These are phyloP conservation scores for Fragum sueziense DNA, from an alignment of 2,888 invertebrate genomes.

Conservation along the genomic window DNA sequence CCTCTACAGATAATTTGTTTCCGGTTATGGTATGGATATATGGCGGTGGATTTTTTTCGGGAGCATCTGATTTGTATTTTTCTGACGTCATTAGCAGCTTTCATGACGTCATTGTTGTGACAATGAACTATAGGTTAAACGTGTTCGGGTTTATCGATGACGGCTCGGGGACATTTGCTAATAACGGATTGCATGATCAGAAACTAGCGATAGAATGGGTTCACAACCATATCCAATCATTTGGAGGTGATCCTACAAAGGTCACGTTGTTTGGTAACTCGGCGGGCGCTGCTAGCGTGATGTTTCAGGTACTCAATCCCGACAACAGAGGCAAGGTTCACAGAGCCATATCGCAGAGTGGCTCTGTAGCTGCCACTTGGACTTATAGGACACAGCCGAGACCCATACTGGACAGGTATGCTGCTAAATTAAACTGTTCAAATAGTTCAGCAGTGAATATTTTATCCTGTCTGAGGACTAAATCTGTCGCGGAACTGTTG, in stretches of 20 bases:
- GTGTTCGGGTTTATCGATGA: constrained; percentile 95
- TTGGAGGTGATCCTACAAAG: constrained; percentile 69
- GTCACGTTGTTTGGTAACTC: constrained; percentile 75
- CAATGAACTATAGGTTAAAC: constrained; percentile 95
- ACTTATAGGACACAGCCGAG: constrained; percentile 49
- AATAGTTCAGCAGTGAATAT: not conserved
- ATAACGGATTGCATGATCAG: constrained; percentile 95
- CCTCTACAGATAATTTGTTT: constrained; percentile 74
- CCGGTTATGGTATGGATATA: constrained; percentile 96
- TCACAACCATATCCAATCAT: constrained; percentile 89
- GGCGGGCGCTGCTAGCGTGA: constrained; percentile 68
- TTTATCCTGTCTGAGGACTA: not conserved
- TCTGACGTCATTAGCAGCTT: constrained; percentile 90
- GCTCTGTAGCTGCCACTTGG: constrained; percentile 38
- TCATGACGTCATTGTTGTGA: constrained; percentile 95
- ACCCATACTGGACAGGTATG: constrained; percentile 88
- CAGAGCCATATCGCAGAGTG: constrained; percentile 71
- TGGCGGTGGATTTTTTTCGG: constrained; percentile 96
- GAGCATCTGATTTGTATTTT: constrained; percentile 86
- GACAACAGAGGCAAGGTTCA: constrained; percentile 59
- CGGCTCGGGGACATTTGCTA: constrained; percentile 86
- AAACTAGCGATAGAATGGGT: constrained; percentile 96
- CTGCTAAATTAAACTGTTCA: constrained; percentile 54
- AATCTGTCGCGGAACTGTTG: not conserved
- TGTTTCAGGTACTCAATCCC: constrained; percentile 67